These are phyloP conservation scores for Drosophila willistoni DNA, from an alignment of 1,140 invertebrate genomes.

Conservation along the genomic window DNA sequence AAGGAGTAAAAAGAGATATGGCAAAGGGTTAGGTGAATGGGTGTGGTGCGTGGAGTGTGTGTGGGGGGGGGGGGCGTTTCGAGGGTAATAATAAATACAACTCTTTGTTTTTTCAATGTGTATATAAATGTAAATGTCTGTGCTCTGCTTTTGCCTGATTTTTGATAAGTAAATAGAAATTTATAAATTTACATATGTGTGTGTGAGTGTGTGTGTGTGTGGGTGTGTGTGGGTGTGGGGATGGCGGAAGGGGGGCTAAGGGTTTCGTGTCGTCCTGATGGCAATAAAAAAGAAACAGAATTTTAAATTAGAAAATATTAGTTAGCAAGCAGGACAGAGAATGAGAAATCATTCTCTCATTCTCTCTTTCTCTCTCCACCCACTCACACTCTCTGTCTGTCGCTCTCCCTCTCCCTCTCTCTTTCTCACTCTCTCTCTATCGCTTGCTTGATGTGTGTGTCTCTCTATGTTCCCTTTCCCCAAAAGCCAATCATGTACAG, in stretches of 20 bases:
- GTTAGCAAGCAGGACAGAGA: constrained; percentile 45
- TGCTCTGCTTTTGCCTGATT: constrained; percentile 55
- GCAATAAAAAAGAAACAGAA: constrained; percentile 81
- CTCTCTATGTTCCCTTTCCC: constrained; percentile 7
- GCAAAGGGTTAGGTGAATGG: background rate
- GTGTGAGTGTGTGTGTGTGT: constrained; percentile 14
- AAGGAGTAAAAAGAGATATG: background rate
- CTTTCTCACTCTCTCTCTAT: no score
- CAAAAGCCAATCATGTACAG: constrained; percentile 48
- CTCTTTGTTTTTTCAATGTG: constrained; percentile 63
- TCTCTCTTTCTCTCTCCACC: background rate
- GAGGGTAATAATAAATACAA: constrained; percentile 62
- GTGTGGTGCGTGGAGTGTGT: background rate
- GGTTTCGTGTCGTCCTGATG: background rate
- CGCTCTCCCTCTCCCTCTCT: constrained; percentile 3
- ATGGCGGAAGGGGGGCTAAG: no score
- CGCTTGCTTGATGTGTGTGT: no score
- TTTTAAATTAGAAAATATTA: constrained; percentile 82
- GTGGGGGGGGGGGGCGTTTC: background rate
- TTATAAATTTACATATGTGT: constrained; percentile 70
- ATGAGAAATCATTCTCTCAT: background rate
- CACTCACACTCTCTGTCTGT: background rate
- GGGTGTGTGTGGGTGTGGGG: constrained; percentile 8
- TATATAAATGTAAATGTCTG: constrained; percentile 11
- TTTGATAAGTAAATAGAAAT: constrained; percentile 81